These are phyloP conservation scores for Amorpha juglandis DNA, from an alignment of 2,888 invertebrate species.

Conservation along the genomic window DNA sequence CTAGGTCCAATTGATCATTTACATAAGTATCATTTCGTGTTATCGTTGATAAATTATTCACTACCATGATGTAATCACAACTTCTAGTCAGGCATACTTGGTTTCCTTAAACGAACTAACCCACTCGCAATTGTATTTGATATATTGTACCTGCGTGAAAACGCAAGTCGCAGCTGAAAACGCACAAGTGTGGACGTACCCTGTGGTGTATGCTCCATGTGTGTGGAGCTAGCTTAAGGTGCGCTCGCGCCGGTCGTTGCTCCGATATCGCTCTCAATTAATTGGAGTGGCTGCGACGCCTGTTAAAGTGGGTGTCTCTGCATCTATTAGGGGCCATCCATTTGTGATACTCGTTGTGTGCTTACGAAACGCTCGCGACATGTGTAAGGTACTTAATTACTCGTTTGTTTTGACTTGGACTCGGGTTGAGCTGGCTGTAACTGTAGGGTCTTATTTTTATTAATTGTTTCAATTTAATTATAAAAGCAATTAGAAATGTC, in stretches of 20 bases:
- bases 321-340: conserved; percentile 35
- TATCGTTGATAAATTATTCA: too few relatives aligned
- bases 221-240: conserved; percentile 34
- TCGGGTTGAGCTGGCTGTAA: background rate
- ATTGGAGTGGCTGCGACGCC: conserved; percentile 41
- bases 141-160: background rate
- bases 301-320: conserved; percentile 44
- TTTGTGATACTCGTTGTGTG: conserved; percentile 25
- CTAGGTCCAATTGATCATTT: too few relatives aligned
- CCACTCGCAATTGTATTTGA: too few relatives aligned
- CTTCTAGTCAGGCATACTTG: too few relatives aligned
- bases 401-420: conserved; percentile 19
- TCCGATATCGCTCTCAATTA: conserved; percentile 51
- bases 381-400: conserved; percentile 28
- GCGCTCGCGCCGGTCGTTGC: conserved; percentile 58
- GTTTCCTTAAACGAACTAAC: too few relatives aligned
- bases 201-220: background rate
- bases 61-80: too few relatives aligned
- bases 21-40: too few relatives aligned
- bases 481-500: background rate
- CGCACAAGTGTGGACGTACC: background rate
- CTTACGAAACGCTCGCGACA: conserved; percentile 28
- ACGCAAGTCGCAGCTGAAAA: background rate
- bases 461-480: background rate
- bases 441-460: background rate